phyloP scores from a whole-genome alignment of 92 coral and sea anemone genomes.

The Siderastrea radians region DNA sequence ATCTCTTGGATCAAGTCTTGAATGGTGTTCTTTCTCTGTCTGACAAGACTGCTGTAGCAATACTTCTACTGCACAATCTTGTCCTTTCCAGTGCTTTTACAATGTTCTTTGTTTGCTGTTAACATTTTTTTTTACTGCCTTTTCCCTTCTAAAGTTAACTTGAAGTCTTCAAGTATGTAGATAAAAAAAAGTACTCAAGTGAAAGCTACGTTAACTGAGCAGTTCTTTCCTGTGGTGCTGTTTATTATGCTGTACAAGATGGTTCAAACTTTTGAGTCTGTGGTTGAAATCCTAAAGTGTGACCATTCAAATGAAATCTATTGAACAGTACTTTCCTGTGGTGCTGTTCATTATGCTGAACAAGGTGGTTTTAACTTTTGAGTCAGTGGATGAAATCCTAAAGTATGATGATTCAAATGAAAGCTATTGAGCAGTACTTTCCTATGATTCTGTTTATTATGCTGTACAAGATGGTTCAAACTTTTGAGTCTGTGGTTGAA shows the following conservation, averaged over 20 bases:
- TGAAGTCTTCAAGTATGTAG: too few relatives aligned
- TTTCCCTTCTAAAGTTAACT: too few relatives aligned
- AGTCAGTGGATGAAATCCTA: background rate
- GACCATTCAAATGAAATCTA: background rate
- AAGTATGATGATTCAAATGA: too few relatives aligned
- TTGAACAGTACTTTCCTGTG: background rate
- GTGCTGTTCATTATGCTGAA: background rate
- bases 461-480: slow-evolving; percentile 20
- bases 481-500: slow-evolving; percentile 2
- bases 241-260: background rate
- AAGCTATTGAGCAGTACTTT: background rate
- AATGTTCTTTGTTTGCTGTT: too few relatives aligned
- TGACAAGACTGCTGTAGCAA: too few relatives aligned
- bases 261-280: background rate
- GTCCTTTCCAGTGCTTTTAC: too few relatives aligned
- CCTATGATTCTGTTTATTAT: slow-evolving; percentile 4
- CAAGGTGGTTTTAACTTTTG: background rate
- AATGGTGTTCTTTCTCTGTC: too few relatives aligned
- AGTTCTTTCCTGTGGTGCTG: background rate
- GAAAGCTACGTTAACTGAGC: background rate
- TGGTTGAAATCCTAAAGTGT: background rate
- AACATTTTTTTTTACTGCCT: too few relatives aligned
- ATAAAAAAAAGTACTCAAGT: too few relatives aligned
- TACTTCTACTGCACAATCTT: too few relatives aligned
- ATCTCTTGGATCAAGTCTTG: too few relatives aligned